Conservation (phyloP, 1,140 invertebrate genomes). For the Drosophila busckii region DNA sequence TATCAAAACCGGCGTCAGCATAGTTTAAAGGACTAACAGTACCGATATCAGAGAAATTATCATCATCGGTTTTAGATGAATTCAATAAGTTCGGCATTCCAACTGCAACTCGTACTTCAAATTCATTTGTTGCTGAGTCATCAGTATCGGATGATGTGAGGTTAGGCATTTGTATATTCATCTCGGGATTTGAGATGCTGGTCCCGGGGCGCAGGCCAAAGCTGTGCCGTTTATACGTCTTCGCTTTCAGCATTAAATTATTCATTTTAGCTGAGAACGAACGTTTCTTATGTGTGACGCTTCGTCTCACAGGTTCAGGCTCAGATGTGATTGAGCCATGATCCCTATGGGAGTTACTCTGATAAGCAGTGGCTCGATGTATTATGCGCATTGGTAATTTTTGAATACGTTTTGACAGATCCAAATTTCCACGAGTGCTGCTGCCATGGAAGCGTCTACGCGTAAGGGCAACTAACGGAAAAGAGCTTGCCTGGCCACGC, state of each 20-base stretch:
- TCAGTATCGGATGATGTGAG: constrained; percentile 63
- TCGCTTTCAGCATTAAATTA: constrained; percentile 70
- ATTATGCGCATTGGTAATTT: constrained; percentile 55
- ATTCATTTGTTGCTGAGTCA: constrained; percentile 32
- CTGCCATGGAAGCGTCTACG: constrained; percentile 19
- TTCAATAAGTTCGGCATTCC: no score
- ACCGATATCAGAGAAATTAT: no score
- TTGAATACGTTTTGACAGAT: constrained; percentile 57
- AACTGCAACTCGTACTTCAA: constrained; percentile 7
- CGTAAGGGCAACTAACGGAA: constrained; percentile 34
- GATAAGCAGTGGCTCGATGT: constrained; percentile 26
- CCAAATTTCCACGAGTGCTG: constrained; percentile 13
- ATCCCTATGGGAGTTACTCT: constrained; percentile 8
- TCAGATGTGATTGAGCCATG: constrained; percentile 23
- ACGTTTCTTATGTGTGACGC: constrained; percentile 36
- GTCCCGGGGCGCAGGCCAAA: constrained; percentile 45
- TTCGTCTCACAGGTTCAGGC: constrained; percentile 10
- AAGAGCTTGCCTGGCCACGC: constrained; percentile 54
- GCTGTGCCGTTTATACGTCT: constrained; percentile 69
- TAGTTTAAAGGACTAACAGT: no score
- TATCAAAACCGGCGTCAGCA: no score
- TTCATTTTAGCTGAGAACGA: constrained; percentile 63
- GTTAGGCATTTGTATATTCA: constrained; percentile 31
- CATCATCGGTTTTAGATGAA: not conserved
- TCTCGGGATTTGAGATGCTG: constrained; percentile 61